Base-by-base conservation (phyloP, 2,888 invertebrate species). In the Parasteatoda lunata region DNA sequence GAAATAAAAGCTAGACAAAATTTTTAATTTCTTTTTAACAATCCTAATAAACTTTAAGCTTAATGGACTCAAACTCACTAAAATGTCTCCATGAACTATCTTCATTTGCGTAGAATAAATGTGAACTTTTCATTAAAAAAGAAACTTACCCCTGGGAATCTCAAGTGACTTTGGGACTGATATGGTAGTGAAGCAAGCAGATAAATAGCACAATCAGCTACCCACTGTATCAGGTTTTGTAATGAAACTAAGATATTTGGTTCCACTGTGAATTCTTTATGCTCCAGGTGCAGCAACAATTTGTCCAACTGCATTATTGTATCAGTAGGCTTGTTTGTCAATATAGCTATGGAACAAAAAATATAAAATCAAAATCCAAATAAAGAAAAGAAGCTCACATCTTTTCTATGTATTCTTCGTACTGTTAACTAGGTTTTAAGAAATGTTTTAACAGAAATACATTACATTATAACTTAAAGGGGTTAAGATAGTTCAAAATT, bases 211-310 rank as follows among this genome's bases (percentile, higher is more conserved):
- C 97, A 94, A 93, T 98, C 97, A 0, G 96, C 95, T 30, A 97
- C 95, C 94, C 98, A 97, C 92, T 98, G 98, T 84, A 98, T 95
- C 6, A 97, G 93, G 89, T 97, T 96, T 86, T 98, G 96, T n/a
- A 98, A 93, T 75, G 97, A 96, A 91, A 96, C 96, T 72, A 98
- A 92, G 7, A 96, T 95, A 49, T 94, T 94, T 0, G 96, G 95
- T 91, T 97, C 98, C 0, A 96, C 95, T 0, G 96, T 94, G 89
- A 96, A 96, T 91, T 97, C 96, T 91, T 97, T 97, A 0, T 95
- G 95, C 91, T 98, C 97, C 54, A 97, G 92, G 89, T 95, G 95
- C 78, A 96, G 92, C 69, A 97, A 92, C 4, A 93, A 94, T 91
- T 95, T 96, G 91, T 96, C 96, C 3, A 96, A 95, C 91, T 96